These are phyloP conservation scores for Tetranychus cinnabarinus DNA, from an alignment of 1,140 invertebrate genomes.

Conservation along the genomic window DNA sequence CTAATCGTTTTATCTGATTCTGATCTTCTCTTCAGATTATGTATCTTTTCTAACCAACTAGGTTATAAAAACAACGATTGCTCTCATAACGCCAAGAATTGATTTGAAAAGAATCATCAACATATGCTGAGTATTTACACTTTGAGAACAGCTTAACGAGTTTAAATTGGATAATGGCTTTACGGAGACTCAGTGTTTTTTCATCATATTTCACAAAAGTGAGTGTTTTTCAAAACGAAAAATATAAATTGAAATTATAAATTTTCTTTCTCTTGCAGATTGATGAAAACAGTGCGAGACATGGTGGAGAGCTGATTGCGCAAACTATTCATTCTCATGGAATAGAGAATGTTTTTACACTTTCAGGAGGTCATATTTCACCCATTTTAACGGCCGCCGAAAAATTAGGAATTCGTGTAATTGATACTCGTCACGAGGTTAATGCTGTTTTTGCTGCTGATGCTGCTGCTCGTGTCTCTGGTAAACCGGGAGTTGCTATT, in stretches of 20 bases:
- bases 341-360: constrained; percentile 33
- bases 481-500: constrained; percentile 35
- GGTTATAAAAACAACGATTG: too few species aligned
- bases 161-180: too few species aligned
- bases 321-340: constrained; percentile 32
- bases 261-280: constrained; percentile 12
- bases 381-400: constrained; percentile 36
- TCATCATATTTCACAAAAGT: too few species aligned
- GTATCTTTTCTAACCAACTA: too few species aligned
- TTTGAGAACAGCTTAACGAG: too few species aligned
- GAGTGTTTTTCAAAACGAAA: too few species aligned
- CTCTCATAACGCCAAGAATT: too few species aligned
- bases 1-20: too few species aligned
- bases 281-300: constrained; percentile 22
- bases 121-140: too few species aligned
- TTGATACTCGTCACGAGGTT: constrained; percentile 40
- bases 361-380: constrained; percentile 39
- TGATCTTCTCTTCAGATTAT: too few species aligned
- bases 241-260: neutral
- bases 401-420: constrained; percentile 30
- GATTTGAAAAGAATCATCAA: too few species aligned
- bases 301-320: constrained; percentile 38
- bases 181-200: too few species aligned
- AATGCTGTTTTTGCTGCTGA: constrained; percentile 40
- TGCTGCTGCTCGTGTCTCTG: constrained; percentile 34